phyloP scores from a whole-genome alignment of 2,113 vertebrate species.

The Apaloderma vittatum region DNA sequence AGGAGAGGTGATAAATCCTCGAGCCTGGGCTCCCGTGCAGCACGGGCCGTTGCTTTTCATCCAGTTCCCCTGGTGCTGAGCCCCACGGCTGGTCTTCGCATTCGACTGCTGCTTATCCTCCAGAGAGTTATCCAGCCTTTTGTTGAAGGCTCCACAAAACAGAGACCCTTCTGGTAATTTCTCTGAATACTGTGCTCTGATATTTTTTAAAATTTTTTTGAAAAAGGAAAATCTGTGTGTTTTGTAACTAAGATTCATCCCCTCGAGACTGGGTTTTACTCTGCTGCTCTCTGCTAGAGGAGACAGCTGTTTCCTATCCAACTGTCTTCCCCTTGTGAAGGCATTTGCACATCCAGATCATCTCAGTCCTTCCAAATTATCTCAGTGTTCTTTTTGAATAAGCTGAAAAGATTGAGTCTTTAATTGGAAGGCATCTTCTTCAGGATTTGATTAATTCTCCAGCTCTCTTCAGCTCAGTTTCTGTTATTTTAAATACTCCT shows the following conservation, averaged over 20 bases:
- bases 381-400: background rate
- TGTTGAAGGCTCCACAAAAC: background rate
- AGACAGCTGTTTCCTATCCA: background rate
- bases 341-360: background rate
- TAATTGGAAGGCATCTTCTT: background rate
- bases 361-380: background rate
- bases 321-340: rapidly evolving
- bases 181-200: background rate
- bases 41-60: background rate
- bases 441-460: background rate
- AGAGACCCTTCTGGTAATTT: background rate
- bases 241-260: background rate
- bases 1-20: background rate
- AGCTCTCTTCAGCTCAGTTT: background rate
- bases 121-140: background rate
- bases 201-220: background rate
- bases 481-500: background rate
- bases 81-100: background rate
- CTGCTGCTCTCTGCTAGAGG: background rate
- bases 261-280: background rate
- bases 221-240: background rate
- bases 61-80: background rate
- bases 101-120: background rate
- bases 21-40: background rate
- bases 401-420: background rate